Evolutionary conservation across 2,888 invertebrate genomes (phyloP).

Genomic region (Axea sp.): DNA sequence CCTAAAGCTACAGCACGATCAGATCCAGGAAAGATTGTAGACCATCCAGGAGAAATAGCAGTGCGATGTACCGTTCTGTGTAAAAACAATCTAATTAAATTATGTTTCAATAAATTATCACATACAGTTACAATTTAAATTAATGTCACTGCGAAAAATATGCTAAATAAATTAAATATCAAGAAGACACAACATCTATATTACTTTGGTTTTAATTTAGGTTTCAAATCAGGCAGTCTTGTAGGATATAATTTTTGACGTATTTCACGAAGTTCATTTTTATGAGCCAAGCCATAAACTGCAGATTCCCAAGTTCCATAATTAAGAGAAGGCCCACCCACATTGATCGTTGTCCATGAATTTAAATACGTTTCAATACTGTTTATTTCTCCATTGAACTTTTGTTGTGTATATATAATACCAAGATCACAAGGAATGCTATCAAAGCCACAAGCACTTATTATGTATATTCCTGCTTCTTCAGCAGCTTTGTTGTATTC

Average conservation of each 20-base stretch:
- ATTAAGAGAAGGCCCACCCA: constrained; percentile 82
- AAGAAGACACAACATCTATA: no score
- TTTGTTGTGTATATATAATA: constrained; percentile 86
- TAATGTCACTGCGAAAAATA: no score
- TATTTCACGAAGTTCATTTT: constrained; percentile 83
- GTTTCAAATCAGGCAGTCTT: constrained; percentile 83
- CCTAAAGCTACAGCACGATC: constrained; percentile 91
- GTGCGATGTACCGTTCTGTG: constrained; percentile 81
- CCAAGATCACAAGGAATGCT: constrained; percentile 95
- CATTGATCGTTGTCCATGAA: constrained; percentile 66
- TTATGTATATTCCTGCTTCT: constrained; percentile 90
- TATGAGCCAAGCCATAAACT: constrained; percentile 86
- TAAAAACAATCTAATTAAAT: no score
- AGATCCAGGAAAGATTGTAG: constrained; percentile 89
- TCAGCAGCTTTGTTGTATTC: constrained; percentile 87
- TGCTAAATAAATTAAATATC: constrained; percentile 2
- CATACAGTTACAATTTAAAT: no score
- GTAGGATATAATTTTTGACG: constrained; percentile 85
- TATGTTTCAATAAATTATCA: no score
- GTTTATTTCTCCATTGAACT: constrained; percentile 89
- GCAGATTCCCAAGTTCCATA: constrained; percentile 95
- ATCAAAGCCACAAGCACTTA: constrained; percentile 97
- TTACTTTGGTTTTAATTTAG: constrained; percentile 82
- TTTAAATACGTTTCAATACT: constrained; percentile 87
- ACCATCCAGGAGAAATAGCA: constrained; percentile 81